phyloP scores from a whole-genome alignment of 2,888 invertebrate genomes.

The Hirtodrosophila confusa region DNA sequence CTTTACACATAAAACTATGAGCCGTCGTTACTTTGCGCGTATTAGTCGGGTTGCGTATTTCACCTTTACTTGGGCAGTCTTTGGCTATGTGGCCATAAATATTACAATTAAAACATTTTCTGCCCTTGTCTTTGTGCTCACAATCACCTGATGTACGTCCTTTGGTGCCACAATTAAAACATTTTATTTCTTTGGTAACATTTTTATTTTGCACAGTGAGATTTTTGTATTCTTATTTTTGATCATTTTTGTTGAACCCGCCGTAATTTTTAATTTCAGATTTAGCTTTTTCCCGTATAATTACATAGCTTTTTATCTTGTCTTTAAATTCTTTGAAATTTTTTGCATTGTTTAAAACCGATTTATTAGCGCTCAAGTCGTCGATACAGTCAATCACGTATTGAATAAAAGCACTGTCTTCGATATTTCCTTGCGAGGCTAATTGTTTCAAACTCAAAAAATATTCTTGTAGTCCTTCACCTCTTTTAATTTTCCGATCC shows the following conservation, averaged over 20 bases:
- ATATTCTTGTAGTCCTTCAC: not conserved
- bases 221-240: too few relatives aligned
- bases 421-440: too few relatives aligned
- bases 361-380: too few relatives aligned
- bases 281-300: not conserved
- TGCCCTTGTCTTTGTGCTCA: conserved; percentile 3
- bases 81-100: conserved; percentile 7
- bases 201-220: too few relatives aligned
- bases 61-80: conserved; percentile 2
- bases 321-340: too few relatives aligned
- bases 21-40: not conserved
- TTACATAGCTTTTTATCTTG: too few relatives aligned
- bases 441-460: too few relatives aligned
- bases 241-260: too few relatives aligned
- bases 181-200: not conserved
- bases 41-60: not conserved
- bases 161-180: conserved; percentile 5
- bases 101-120: not conserved
- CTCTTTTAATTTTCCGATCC: not conserved
- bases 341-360: too few relatives aligned
- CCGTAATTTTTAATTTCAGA: not conserved
- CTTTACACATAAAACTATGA: not conserved
- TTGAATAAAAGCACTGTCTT: too few relatives aligned
- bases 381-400: too few relatives aligned
- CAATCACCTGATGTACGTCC: conserved; percentile 4